A percentile compares a stretch with the other conserved stretches of the same genome.
phyloP scores from a whole-genome alignment of 2,113 vertebrate species.

The Anhinga rufa region DNA sequence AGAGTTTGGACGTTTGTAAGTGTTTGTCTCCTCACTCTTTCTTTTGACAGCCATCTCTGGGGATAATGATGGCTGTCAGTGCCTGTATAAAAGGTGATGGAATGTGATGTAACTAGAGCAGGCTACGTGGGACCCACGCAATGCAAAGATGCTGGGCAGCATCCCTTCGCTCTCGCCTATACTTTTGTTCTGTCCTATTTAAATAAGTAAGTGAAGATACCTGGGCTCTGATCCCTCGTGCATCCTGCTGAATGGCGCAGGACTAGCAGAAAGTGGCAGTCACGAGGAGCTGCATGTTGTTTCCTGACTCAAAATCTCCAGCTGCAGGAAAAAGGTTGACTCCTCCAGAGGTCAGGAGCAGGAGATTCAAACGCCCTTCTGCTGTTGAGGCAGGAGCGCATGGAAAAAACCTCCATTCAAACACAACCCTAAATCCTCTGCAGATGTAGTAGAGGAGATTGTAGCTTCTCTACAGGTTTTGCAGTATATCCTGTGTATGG shows the following conservation, averaged over 20 bases:
- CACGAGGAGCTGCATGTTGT: background rate
- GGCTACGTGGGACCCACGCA: background rate
- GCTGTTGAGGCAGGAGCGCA: background rate
- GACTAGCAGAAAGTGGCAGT: background rate
- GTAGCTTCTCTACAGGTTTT: background rate
- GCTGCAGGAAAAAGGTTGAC: background rate
- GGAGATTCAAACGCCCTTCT: background rate
- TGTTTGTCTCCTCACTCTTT: background rate
- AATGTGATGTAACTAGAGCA: conserved; percentile 37
- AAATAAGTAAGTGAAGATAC: background rate
- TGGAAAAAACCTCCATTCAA: background rate
- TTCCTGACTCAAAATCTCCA: background rate
- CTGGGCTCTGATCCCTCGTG: background rate
- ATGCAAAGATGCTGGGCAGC: background rate
- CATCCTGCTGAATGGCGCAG: background rate
- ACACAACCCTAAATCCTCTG: background rate
- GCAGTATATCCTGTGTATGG: background rate
- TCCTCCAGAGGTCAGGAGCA: background rate
- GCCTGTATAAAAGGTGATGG: background rate
- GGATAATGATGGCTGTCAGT: background rate
- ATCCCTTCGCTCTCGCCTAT: background rate
- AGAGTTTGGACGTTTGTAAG: background rate
- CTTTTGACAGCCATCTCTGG: background rate
- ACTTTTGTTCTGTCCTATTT: background rate
- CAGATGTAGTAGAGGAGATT: background rate